A percentile compares a stretch with the other conserved stretches of the same genome.
phyloP scores from a whole-genome alignment of 35 echinoderm and acorn worm species.

The Ophiothrix spiculata region DNA sequence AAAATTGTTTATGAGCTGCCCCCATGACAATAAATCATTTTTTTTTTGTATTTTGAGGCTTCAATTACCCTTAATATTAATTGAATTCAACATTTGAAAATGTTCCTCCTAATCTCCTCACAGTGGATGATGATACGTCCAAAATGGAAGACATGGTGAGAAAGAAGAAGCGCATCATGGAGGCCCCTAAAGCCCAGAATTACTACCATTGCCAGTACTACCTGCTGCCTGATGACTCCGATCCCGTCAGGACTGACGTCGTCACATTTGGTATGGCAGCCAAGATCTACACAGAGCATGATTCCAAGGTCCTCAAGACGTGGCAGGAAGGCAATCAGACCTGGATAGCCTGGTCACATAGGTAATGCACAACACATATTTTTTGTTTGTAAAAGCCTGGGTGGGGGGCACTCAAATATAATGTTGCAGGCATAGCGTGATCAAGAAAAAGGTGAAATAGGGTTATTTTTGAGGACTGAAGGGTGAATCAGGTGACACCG shows the following conservation, averaged over 20 bases:
- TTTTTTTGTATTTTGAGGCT: too few species aligned
- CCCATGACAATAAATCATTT: too few species aligned
- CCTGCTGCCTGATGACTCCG: conserved; percentile 86
- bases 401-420: too few species aligned
- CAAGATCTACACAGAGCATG: conserved; percentile 98
- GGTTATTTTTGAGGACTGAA: too few species aligned
- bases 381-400: not conserved
- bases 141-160: conserved; percentile 87
- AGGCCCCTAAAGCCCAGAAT: conserved; percentile 87
- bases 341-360: conserved; percentile 98
- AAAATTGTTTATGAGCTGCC: too few species aligned
- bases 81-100: too few species aligned
- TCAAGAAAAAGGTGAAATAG: too few species aligned
- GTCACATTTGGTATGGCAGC: conserved; percentile 99
- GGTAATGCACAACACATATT: conserved; percentile 24
- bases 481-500: too few species aligned
- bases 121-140: conserved; percentile 71
- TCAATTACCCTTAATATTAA: too few species aligned
- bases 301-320: conserved; percentile 98
- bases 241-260: conserved; percentile 85
- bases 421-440: too few species aligned
- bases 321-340: conserved; percentile 99
- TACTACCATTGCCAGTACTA: conserved; percentile 88
- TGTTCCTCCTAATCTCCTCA: conserved; percentile 22
- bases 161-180: conserved; percentile 87